Conservation (phyloP, 1,140 invertebrate genomes). For the Cardiocondyla obscurior region DNA sequence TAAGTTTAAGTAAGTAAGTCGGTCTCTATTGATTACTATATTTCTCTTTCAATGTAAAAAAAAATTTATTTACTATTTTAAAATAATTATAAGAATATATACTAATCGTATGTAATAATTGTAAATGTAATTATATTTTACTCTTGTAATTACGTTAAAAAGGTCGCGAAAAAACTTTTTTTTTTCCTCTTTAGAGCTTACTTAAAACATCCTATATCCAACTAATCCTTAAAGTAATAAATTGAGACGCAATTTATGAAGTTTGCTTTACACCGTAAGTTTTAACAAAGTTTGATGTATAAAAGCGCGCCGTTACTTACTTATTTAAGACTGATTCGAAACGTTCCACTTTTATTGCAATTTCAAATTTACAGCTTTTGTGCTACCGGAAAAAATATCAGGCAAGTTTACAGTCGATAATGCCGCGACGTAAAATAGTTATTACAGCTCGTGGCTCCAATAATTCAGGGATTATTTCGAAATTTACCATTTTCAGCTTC, state of each 20-base stretch:
- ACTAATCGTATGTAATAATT: too few species aligned
- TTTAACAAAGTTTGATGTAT: neutral
- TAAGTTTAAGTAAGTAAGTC: too few species aligned
- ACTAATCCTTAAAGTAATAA: neutral
- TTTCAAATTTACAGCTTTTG: constrained; percentile 9
- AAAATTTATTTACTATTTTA: too few species aligned
- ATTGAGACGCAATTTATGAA: neutral
- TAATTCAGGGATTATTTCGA: constrained; percentile 16
- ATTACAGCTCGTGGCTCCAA: neutral
- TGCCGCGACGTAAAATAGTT: constrained; percentile 4
- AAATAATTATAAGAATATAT: too few species aligned
- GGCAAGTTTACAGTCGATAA: constrained; percentile 11
- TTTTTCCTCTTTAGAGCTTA: neutral
- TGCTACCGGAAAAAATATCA: neutral
- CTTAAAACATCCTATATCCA: neutral
- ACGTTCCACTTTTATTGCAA: neutral
- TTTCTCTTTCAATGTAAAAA: too few species aligned
- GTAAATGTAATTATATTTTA: neutral
- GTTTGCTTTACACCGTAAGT: neutral
- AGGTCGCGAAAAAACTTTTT: neutral
- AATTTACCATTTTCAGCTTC: neutral
- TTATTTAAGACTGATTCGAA: constrained; percentile 12
- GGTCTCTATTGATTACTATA: too few species aligned
- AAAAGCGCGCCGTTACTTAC: constrained; percentile 10
- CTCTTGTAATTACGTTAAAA: neutral